Conservation (phyloP, 2,797 vertebrate species). For the Danio kyathit region DNA sequence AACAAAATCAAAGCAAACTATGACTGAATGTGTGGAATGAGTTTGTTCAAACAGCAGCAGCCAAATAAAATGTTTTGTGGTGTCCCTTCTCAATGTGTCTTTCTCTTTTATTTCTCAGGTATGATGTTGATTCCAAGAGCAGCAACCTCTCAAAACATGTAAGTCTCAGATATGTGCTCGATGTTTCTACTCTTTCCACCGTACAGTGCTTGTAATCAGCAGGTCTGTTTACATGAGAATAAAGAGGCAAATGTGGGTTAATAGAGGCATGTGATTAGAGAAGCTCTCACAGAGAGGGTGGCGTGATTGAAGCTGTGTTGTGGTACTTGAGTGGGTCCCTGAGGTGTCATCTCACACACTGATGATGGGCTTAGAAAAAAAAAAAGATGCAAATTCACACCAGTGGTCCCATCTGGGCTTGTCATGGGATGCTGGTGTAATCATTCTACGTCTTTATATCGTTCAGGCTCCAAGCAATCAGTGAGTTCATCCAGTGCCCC, state of each 20-base stretch:
- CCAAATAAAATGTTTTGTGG: too few species aligned
- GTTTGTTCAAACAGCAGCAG: too few species aligned
- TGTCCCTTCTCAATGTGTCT: not conserved
- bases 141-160: conserved; percentile 97
- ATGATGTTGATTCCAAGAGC: conserved; percentile 98
- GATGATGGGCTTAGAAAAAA: conserved; percentile 18
- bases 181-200: not conserved
- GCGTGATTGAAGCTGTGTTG: conserved; percentile 37
- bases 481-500: not conserved
- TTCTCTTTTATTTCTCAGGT: conserved; percentile 79
- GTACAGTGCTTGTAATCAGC: conserved; percentile 17
- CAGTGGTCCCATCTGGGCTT: conserved; percentile 35
- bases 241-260: conserved; percentile 22
- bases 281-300: conserved; percentile 8
- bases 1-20: too few species aligned
- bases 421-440: not conserved
- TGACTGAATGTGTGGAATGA: not conserved
- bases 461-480: not conserved
- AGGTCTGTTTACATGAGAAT: conserved; percentile 24
- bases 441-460: not conserved
- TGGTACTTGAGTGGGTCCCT: conserved; percentile 15
- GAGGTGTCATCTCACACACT: conserved; percentile 22
- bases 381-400: not conserved
- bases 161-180: conserved; percentile 73
- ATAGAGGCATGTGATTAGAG: conserved; percentile 22